Percentiles rank a stretch among this genome's conserved stretches.
Conservation (phyloP, 2,888 invertebrate genomes). For the Lasioglossum leucozonium region DNA sequence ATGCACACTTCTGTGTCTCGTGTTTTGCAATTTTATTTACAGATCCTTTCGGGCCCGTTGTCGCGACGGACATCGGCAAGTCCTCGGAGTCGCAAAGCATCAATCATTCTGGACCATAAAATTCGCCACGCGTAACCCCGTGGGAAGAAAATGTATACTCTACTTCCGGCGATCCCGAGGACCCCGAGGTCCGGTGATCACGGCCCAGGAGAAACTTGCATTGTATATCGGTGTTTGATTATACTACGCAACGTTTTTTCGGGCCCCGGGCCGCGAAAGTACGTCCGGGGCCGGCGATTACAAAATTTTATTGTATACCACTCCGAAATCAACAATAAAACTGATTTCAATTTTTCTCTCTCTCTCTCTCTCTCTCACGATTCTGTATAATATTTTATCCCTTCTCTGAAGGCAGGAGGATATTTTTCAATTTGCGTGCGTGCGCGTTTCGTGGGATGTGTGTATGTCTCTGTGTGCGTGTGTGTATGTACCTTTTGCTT, state of each 20-base stretch:
- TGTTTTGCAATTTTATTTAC: conserved; percentile 61
- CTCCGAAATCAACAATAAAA: conserved; percentile 81
- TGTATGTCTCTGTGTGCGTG: conserved; percentile 20
- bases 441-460: conserved; percentile 23
- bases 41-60: conserved; percentile 59
- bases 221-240: conserved; percentile 81
- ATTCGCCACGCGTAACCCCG: not conserved
- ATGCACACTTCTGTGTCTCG: conserved; percentile 63
- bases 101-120: not conserved
- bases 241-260: conserved; percentile 82
- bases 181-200: conserved; percentile 65
- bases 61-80: conserved; percentile 43
- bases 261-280: conserved; percentile 76
- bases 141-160: conserved; percentile 10
- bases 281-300: conserved; percentile 77
- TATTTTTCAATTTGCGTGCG: conserved; percentile 50
- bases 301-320: conserved; percentile 82
- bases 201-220: conserved; percentile 73
- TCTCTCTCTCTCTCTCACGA: conserved; percentile 49
- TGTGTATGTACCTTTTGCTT: not conserved
- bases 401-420: conserved; percentile 69
- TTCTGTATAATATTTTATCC: conserved; percentile 66
- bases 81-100: conserved; percentile 50
- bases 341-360: conserved; percentile 71
- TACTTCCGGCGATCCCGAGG: conserved; percentile 51